These are phyloP conservation scores for Cremastinae sp. DNA, from an alignment of 2,888 invertebrate genomes.

Conservation along the genomic window DNA sequence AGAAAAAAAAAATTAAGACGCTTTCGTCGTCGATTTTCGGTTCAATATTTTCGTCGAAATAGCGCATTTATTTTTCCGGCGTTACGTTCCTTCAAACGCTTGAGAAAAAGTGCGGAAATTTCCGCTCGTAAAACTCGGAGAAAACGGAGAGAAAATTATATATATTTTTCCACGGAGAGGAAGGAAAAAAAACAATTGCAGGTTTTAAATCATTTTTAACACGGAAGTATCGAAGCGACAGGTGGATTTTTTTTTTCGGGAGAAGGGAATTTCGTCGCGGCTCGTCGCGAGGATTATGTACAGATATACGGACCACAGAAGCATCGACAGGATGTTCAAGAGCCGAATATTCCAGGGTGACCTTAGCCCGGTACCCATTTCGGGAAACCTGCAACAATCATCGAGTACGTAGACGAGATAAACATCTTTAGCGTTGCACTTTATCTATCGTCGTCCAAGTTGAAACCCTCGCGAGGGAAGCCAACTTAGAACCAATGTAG, in stretches of 20 bases:
- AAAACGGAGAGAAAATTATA: not conserved
- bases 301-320: conserved; percentile 68
- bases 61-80: not conserved
- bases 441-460: conserved; percentile 17
- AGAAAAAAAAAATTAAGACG: too few species aligned
- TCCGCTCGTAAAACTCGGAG: not conserved
- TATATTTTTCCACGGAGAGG: not conserved
- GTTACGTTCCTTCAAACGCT: not conserved
- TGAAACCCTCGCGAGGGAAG: conserved; percentile 55
- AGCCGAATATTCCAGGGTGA: conserved; percentile 76
- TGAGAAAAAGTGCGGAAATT: not conserved
- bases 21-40: too few species aligned
- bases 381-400: conserved; percentile 72
- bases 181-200: not conserved
- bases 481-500: conserved; percentile 17
- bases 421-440: conserved; percentile 1
- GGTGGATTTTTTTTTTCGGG: not conserved
- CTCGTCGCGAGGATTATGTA: conserved; percentile 63
- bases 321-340: conserved; percentile 74
- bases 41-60: too few species aligned
- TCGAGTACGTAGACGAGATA: conserved; percentile 69
- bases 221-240: not conserved
- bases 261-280: not conserved
- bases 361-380: conserved; percentile 72
- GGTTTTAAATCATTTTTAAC: not conserved